Evolutionary conservation across 2,113 vertebrate genomes (phyloP), one percentile per base, ranked within the genome.

Genomic region (Erpornis zantholeuca): DNA sequence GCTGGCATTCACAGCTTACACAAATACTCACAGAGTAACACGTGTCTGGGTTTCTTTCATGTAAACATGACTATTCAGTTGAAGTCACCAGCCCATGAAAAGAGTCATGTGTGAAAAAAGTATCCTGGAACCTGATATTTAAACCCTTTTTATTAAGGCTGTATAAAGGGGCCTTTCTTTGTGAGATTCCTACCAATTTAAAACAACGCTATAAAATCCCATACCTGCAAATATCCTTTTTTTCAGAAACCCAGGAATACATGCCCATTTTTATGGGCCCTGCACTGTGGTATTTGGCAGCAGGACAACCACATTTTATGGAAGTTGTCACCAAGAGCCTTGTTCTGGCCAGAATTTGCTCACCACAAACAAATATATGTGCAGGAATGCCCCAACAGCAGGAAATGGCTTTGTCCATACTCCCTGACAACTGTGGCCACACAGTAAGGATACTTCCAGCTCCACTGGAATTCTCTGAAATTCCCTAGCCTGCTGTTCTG

Each of bases 21-120:
- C 17, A 31, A 2, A 5, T 6, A 42, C 22, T 7, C 38, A 42
- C 15, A 40, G 5, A 69, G 10, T 28, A 10, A 83, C 9, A 22
- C 0, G 0, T 8, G 18, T 27, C 73, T 4, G 23, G 3, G 9
- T 29, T 77, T 12, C 38, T 64, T 40, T 45, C 40, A 44, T 2
- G 0, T 24, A 31, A 81, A 52, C 10, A 25, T 36, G 21, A 53
- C 9, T 13, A 20, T 7, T 13, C 11, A 40, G 4, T 12, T 35
- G 15, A 76, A 82, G 15, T 25, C 70, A 73, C 5, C 31, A 71
- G 11, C 8, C 50, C 19, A 35, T 4, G 13, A 81, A 9, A 45
- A 57, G 9, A 35, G 11, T 7, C 31, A 49, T 0, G 0, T 3
- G 17, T 23, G 8, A 87, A 4, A 7, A 66, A 38, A 52, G 1